Evolutionary conservation across 2,888 invertebrate genomes (phyloP), one percentile per base, ranked within the genome.

Genomic region (Acholoe squamosa): DNA sequence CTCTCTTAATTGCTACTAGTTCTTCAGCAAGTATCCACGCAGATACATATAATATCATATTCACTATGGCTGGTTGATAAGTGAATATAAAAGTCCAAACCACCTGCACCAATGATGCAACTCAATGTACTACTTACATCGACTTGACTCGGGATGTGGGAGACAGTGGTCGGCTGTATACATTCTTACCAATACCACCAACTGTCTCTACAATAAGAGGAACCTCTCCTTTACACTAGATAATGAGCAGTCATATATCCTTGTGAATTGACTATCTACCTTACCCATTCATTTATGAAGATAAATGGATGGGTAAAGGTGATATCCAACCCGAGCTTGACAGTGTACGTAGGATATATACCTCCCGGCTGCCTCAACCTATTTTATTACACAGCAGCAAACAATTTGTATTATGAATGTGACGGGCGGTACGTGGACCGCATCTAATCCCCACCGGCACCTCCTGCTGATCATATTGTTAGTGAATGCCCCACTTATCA

Each of bases 401-500:
- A 61, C 61, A 61, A n/a, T 61, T 61, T 61, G 61, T 61, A 61
- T 61, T n/a, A 61, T 61, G 61, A 61, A 61, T 61, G 61, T 61
- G 61, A 61, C 61, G 61, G 61, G 61, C 3, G 22, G 61, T n/a
- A 19, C 61, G n/a, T 61, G 22, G 61, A 3, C 61, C 61, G n/a
- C 7, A 19, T 61, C 61, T 61, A 61, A 61, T 61, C 61, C 61
- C 61, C 61, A n/a, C 14, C n/a, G 19, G 61, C 22, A n/a, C 12
- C 61, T 7, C 61, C 61, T 19, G 61, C 71, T 28, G 71, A 71
- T 71, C 71, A 71, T 16, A 71, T 71, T 71, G 71, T 71, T 71
- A 16, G 71, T 28, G 28, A 28, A 25, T 28, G 71, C 28, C 28
- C 71, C 71, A 28, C 71, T 28, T 71, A 71, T 71, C 71, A 71